Percentiles rank a stretch among this genome's conserved stretches.
These are phyloP conservation scores for Aphyosemion australe DNA, from an alignment of 2,113 vertebrate genomes.

Conservation along the genomic window DNA sequence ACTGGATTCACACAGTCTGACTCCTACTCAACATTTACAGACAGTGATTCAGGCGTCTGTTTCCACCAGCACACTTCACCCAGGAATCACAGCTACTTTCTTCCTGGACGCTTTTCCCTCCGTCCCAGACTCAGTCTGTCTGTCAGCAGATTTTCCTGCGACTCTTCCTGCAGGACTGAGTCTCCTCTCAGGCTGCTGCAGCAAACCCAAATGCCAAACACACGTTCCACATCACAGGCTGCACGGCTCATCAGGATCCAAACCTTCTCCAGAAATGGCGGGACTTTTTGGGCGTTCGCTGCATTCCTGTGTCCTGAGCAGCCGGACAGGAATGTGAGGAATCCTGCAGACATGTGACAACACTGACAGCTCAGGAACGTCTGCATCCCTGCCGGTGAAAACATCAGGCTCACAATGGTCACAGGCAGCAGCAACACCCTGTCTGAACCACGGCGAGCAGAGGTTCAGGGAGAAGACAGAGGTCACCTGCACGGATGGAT, in stretches of 20 bases:
- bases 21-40: slow-evolving; percentile 50
- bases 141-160: slow-evolving; percentile 10
- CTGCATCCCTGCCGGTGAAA: slow-evolving; percentile 1
- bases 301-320: slow-evolving; percentile 52
- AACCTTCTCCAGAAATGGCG: slow-evolving; percentile 27
- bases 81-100: slow-evolving; percentile 16
- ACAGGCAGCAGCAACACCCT: neutral
- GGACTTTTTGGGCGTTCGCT: slow-evolving; percentile 41
- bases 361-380: slow-evolving; percentile 29
- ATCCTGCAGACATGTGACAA: slow-evolving; percentile 52
- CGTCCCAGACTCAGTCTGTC: slow-evolving; percentile 15
- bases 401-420: neutral
- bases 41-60: slow-evolving; percentile 54
- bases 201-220: slow-evolving; percentile 21
- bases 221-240: slow-evolving; percentile 23
- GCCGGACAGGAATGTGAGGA: slow-evolving; percentile 52
- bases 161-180: slow-evolving; percentile 7
- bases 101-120: slow-evolving; percentile 12
- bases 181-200: slow-evolving; percentile 18
- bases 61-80: slow-evolving; percentile 20
- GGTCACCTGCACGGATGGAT: neutral
- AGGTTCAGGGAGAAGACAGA: neutral
- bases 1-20: slow-evolving; percentile 32
- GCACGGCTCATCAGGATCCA: slow-evolving; percentile 6
- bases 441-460: neutral